These are phyloP conservation scores for Caiman crocodilus DNA, from an alignment of 2,797 vertebrate genomes.

Conservation along the genomic window DNA sequence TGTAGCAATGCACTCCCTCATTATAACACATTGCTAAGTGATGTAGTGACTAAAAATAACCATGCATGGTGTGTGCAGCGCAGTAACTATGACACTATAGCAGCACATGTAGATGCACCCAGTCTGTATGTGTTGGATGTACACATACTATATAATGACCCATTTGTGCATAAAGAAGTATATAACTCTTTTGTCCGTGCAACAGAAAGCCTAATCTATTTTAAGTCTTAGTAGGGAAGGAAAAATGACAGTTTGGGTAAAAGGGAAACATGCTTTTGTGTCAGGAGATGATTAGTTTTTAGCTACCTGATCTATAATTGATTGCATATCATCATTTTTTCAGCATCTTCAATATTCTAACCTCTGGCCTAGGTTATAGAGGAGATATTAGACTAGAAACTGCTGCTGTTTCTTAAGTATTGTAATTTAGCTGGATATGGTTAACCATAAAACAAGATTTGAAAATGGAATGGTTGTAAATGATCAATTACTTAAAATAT, in stretches of 20 bases:
- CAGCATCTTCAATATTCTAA: conserved; percentile 9
- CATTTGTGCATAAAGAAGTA: neutral
- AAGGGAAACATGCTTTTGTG: neutral
- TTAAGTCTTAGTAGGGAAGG: neutral
- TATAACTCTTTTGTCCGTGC: neutral
- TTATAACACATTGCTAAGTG: too few relatives aligned
- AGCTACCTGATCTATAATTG: neutral
- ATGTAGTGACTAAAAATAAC: too few relatives aligned
- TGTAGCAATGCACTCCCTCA: too few relatives aligned
- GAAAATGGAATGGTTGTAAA: neutral
- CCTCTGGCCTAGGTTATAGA: neutral
- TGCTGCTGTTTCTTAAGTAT: conserved; percentile 39
- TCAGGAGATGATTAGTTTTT: neutral
- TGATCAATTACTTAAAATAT: neutral
- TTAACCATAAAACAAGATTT: neutral
- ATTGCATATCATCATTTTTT: conserved; percentile 22
- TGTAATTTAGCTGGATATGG: conserved; percentile 8
- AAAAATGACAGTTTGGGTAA: neutral
- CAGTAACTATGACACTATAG: too few relatives aligned
- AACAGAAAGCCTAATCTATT: neutral
- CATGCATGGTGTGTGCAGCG: too few relatives aligned
- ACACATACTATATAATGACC: too few relatives aligned
- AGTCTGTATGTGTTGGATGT: too few relatives aligned
- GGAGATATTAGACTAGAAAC: conserved; percentile 1
- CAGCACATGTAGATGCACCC: too few relatives aligned